These are phyloP conservation scores for Schizotus pectinicornis DNA, from an alignment of 2,888 invertebrate species.

Conservation along the genomic window DNA sequence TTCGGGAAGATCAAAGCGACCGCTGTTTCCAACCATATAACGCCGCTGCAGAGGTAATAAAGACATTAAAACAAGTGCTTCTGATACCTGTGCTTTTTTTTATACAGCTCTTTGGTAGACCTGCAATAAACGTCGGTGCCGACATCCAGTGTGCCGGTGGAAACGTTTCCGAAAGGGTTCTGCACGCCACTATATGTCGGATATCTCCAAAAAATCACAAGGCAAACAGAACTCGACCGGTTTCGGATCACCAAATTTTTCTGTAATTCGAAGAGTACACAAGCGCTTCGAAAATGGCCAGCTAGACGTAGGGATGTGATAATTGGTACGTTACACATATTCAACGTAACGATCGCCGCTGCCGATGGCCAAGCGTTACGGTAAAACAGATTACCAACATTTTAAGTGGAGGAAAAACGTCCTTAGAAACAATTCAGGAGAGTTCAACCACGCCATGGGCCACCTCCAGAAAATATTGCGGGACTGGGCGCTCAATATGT, in stretches of 20 bases:
- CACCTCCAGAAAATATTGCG: no score
- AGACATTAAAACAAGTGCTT: constrained; percentile 57
- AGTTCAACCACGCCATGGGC: no score
- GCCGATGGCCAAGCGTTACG: constrained; percentile 37
- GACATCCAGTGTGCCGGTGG: constrained; percentile 7
- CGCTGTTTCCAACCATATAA: constrained; percentile 18
- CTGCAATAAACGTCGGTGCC: constrained; percentile 46
- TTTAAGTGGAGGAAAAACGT: no score
- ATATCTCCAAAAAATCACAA: constrained; percentile 42
- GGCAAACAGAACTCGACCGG: constrained; percentile 51
- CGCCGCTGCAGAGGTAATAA: constrained; percentile 45
- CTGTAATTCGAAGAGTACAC: constrained; percentile 56
- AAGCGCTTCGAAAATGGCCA: constrained; percentile 47
- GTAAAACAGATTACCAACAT: constrained; percentile 9
- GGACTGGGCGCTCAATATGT: no score
- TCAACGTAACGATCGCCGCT: constrained; percentile 48
- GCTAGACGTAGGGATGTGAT: constrained; percentile 53
- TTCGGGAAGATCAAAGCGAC: constrained; percentile 31
- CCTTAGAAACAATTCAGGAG: no score
- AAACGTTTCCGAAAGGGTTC: constrained; percentile 40
- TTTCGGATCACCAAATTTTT: constrained; percentile 54
- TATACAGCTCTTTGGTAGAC: constrained; percentile 48
- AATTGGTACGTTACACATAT: constrained; percentile 52
- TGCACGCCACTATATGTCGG: background rate
- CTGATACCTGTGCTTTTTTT: constrained; percentile 47